phyloP scores from a whole-genome alignment of 2,113 vertebrate species.

The Grammomys dolichurus region DNA sequence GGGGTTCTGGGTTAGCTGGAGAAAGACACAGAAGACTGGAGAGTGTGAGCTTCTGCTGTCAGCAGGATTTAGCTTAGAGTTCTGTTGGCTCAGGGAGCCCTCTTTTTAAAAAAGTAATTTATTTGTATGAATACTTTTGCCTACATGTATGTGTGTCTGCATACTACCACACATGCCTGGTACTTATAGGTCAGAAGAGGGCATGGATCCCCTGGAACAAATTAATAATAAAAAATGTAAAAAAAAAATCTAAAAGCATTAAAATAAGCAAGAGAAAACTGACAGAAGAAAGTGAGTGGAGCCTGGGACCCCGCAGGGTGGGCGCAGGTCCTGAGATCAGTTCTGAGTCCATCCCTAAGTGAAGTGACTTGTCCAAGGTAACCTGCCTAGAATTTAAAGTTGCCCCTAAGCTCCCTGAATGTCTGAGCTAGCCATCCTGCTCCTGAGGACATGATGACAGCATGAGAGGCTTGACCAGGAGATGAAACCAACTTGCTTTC shows the following conservation, averaged over 20 bases:
- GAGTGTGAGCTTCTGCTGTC: neutral
- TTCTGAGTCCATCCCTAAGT: neutral
- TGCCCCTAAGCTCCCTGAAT: neutral
- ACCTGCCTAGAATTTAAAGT: neutral
- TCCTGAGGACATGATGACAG: neutral
- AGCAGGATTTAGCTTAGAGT: neutral
- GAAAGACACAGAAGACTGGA: neutral
- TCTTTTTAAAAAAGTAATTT: neutral
- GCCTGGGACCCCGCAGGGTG: neutral
- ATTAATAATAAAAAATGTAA: neutral
- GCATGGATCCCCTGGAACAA: neutral
- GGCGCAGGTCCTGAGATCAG: neutral
- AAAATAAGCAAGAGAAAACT: neutral
- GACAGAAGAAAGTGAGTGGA: neutral
- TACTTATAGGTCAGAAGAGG: neutral
- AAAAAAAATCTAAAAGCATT: neutral
- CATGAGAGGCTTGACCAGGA: neutral
- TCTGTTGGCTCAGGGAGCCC: neutral
- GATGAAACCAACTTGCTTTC: neutral
- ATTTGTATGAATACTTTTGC: neutral
- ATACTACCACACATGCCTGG: too few relatives aligned
- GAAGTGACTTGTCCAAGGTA: neutral
- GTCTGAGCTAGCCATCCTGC: neutral
- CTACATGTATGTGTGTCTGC: neutral
- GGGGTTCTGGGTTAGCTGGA: neutral